Conservation (phyloP, 2,888 invertebrate species). For the Dorcus parallelipipedus region DNA sequence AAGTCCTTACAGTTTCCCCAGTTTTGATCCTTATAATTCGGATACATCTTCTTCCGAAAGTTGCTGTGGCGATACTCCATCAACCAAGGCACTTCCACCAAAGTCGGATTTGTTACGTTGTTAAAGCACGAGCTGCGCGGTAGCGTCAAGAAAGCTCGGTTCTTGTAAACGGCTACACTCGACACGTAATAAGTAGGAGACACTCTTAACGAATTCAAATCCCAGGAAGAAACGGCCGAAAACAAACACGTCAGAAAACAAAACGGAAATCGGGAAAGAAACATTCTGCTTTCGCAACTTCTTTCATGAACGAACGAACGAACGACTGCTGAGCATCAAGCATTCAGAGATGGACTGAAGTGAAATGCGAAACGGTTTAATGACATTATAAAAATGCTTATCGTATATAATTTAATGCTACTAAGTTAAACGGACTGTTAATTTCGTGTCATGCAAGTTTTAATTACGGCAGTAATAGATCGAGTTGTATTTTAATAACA, state of each 20-base stretch:
- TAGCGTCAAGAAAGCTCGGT: conserved; percentile 46
- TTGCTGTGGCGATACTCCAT: conserved; percentile 22
- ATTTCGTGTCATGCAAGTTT: too few species aligned
- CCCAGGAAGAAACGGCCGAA: conserved; percentile 22
- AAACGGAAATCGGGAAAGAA: too few species aligned
- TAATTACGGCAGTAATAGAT: too few species aligned
- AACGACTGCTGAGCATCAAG: too few species aligned
- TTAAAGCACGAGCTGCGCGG: conserved; percentile 41
- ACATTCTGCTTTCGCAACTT: too few species aligned
- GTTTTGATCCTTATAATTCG: conserved; percentile 22
- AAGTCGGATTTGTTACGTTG: conserved; percentile 36
- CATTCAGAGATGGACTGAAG: background rate
- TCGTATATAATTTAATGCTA: conserved; percentile 1
- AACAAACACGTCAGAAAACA: background rate
- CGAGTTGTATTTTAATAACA: too few species aligned
- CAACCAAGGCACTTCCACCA: conserved; percentile 47
- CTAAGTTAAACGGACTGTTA: background rate
- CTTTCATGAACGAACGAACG: too few species aligned
- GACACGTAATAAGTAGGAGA: conserved; percentile 37
- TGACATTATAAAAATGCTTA: conserved; percentile 4
- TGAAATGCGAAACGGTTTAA: conserved; percentile 2
- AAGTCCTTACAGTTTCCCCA: conserved; percentile 39
- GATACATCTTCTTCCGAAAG: conserved; percentile 19
- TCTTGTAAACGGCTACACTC: conserved; percentile 45
- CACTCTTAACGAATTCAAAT: conserved; percentile 31